Base-by-base conservation (phyloP, 2,113 vertebrate species). In the Phrynosoma platyrhinos region DNA sequence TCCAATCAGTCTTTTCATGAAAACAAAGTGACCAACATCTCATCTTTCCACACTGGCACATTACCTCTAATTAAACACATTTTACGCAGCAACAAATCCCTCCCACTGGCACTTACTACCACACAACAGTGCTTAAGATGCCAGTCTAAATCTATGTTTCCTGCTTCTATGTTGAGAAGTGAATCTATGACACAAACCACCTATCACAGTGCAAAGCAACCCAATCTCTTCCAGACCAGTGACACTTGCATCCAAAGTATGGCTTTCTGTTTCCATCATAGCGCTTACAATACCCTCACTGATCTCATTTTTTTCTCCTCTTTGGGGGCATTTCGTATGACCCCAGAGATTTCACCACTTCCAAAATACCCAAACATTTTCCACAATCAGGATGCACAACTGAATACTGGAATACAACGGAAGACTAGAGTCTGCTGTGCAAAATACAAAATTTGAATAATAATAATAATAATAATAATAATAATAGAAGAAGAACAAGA, bases 351-450 rank as follows among this genome's bases (percentile, higher is more conserved):
- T 55, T 40, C 3, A 40, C 75, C 72, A 88, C 36, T 64, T 47
- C 68, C 76, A 77, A 32, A 74, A 25, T 77, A 42, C 87, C 40
- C 83, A 10, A 2, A 58, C 64, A 8, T 81, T 92, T 84, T 52
- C 85, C 77, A 52, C 79, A 76, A 79, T 80, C 71, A 95, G 92
- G 87, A 94, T 79, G 85, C 47, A 88, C 53, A 86, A 82, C 90
- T 92, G 92, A 94, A 92, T 92, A 93, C 92, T 93, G 94, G 90
- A 91, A 96, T 82, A 90, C 82, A 91, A 93, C 86, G 94, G 91
- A 92, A 94, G 94, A 91, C 95, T 92, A 93, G 90, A 93, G 89
- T 95, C 89, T 42, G 58, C 91, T 94, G 94, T 93, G 94, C 91
- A 92, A 91, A 92, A 93, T 88, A 88, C 76, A 83, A 91, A 91